These are phyloP conservation scores for Callipepla squamata DNA, from an alignment of 2,113 vertebrate genomes.

Conservation along the genomic window DNA sequence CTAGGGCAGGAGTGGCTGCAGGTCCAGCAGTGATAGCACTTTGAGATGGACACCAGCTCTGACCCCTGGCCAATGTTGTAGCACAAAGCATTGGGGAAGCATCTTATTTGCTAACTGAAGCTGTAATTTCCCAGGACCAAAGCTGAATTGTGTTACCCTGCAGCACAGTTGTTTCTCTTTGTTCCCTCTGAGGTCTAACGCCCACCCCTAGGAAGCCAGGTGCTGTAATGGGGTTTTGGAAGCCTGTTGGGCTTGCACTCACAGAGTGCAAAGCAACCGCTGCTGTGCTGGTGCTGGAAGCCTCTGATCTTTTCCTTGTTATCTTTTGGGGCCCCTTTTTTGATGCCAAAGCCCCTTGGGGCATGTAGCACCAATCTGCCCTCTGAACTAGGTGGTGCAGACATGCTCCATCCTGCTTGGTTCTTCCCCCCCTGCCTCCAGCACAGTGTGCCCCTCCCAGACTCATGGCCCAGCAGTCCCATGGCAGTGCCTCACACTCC, in stretches of 20 bases:
- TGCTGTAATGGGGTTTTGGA: accelerated
- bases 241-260: neutral
- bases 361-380: accelerated
- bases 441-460: accelerated
- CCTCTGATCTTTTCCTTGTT: neutral
- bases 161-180: neutral
- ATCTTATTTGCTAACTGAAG: neutral
- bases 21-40: neutral
- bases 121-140: neutral
- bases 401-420: accelerated
- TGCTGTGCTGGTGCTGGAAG: neutral
- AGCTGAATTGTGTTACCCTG: neutral
- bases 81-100: neutral
- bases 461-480: neutral
- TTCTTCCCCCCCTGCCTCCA: accelerated
- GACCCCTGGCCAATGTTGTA: neutral
- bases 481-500: accelerated
- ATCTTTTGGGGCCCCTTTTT: neutral
- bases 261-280: accelerated
- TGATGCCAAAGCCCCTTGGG: neutral
- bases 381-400: neutral
- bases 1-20: neutral
- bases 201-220: neutral
- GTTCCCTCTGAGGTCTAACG: neutral
- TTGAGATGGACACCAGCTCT: accelerated